phyloP scores from a whole-genome alignment of 2,113 vertebrate genomes.

The Ictalurus furcatus region DNA sequence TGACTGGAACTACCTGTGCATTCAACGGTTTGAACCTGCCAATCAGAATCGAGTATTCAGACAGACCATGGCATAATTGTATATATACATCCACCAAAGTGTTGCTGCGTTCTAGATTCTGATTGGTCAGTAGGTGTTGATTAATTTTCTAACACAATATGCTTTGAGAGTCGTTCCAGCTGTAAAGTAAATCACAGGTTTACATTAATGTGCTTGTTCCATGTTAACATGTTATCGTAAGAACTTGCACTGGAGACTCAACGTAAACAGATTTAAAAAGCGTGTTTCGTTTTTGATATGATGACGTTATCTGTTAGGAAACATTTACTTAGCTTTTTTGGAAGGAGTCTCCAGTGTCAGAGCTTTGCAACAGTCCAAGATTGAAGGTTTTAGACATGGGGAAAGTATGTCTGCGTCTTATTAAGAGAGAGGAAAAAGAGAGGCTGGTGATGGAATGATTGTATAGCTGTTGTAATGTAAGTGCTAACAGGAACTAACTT shows the following conservation, averaged over 20 bases:
- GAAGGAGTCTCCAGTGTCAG: not conserved
- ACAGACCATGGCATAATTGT: not conserved
- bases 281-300: not conserved
- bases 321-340: not conserved
- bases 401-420: not conserved
- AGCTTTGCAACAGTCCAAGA: not conserved
- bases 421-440: not conserved
- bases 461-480: not conserved
- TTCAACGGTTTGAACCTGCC: no score
- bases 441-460: not conserved
- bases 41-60: no score
- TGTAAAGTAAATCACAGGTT: not conserved
- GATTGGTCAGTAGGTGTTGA: not conserved
- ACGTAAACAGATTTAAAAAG: not conserved
- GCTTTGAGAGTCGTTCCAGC: not conserved
- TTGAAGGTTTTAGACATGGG: not conserved
- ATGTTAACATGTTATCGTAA: not conserved
- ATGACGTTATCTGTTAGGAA: not conserved
- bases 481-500: not conserved
- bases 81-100: not conserved
- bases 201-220: not conserved
- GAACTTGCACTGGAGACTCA: not conserved
- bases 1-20: no score
- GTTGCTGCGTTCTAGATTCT: not conserved
- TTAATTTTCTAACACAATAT: not conserved